Evolutionary conservation across 2,888 invertebrate species (phyloP), one percentile per base, ranked within the genome.

Genomic region (Lepidochitona cinerea): DNA sequence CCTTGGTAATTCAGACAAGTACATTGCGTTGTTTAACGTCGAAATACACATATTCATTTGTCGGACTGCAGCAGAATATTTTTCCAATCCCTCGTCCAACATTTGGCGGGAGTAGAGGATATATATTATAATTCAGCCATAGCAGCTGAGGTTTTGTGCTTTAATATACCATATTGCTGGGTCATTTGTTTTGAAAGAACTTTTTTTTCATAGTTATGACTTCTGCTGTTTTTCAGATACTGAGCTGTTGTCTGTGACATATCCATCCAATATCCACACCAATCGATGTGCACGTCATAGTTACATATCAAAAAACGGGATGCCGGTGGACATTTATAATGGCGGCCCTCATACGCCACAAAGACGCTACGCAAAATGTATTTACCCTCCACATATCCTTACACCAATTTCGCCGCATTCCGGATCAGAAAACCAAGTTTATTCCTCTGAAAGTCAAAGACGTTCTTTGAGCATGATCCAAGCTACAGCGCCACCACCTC

Each of bases 341-440:
- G 32, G 59, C 26, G 59, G 4, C 18, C 59, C 59, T 4, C 23
- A 59, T 29, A 59, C 59, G 12, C 59, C 59, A 59, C 26, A 29
- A 26, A 23, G 59, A 1, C 23, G 59, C 14, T 29, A 59, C 59
- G 32, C 32, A 29, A 59, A 59, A 26, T 29, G 23, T 4, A 59
- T 59, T 18, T 59, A 59, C 29, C 59, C 59, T 23, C n/a, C n/a
- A n/a, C 59, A 59, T 23, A 59, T 59, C 23, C 2, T 59, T 14
- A 59, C 59, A 59, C 59, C 59, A 29, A n/a, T n/a, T n/a, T n/a
- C 49, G 18, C 5, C 5, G 23, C 59, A 71, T 32, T 37, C 67
- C 23, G 76, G 76, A 26, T 41, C 69, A n/a, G 76, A 76, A 59
- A 76, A 76, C 67, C 71, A 76, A 14, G 76, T 74, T 12, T 76